A percentile compares a stretch with the other conserved stretches of the same genome.
These are phyloP conservation scores for Eptatretus atami DNA, from an alignment of 2,797 vertebrate genomes.

Conservation along the genomic window DNA sequence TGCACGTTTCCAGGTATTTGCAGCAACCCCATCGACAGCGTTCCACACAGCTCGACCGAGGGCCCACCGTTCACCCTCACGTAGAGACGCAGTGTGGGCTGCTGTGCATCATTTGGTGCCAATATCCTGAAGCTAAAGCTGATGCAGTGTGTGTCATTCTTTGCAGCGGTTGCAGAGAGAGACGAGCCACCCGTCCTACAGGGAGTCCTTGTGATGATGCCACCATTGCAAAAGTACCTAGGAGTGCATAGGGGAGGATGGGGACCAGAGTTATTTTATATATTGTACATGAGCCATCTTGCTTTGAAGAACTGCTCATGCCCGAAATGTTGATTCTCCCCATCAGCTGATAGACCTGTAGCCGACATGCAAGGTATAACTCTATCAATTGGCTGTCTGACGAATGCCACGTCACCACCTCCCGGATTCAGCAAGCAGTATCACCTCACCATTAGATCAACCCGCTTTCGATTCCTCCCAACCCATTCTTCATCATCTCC, in stretches of 20 bases:
- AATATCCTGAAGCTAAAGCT: constrained; percentile 79
- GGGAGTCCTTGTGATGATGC: constrained; percentile 68
- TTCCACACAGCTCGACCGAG: constrained; percentile 96
- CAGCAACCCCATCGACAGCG: constrained; percentile 49
- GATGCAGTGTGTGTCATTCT: constrained; percentile 91
- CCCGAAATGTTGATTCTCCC: too few relatives aligned
- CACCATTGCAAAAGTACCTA: constrained; percentile 39
- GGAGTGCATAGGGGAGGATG: background rate
- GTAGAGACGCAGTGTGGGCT: constrained; percentile 55
- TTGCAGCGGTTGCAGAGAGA: constrained; percentile 82
- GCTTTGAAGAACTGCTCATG: too few relatives aligned
- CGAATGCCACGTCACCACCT: too few relatives aligned
- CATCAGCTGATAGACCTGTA: too few relatives aligned
- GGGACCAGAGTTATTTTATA: background rate
- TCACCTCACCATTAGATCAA: too few relatives aligned
- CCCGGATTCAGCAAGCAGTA: too few relatives aligned
- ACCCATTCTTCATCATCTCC: too few relatives aligned
- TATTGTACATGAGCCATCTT: too few relatives aligned
- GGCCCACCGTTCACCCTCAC: constrained; percentile 91
- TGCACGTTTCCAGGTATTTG: constrained; percentile 43
- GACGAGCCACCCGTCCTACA: constrained; percentile 52
- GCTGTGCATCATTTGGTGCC: constrained; percentile 20
- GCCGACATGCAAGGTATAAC: too few relatives aligned
- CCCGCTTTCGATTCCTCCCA: too few relatives aligned
- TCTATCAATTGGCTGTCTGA: too few relatives aligned